Evolutionary conservation across 2,113 vertebrate species (phyloP), one percentile per base, ranked within the genome.

Genomic region (Procavia capensis): DNA sequence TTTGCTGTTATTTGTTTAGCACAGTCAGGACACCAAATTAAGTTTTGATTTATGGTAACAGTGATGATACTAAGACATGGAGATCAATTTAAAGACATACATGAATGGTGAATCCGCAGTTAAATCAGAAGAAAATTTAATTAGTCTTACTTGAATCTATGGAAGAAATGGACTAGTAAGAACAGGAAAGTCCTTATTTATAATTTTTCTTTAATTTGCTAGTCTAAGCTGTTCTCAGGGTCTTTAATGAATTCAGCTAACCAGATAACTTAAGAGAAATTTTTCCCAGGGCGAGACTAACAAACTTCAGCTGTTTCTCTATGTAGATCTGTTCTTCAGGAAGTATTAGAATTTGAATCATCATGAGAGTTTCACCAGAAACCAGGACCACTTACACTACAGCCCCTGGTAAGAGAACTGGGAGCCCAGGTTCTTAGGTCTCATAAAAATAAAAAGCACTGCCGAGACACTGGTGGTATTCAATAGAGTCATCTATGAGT

Each of bases 91-190:
- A 47, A 92, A 89, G 57, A 84, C 63, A 90, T 57, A 76, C 79
- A 82, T 84, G 72, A 43, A 63, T 45, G 13, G 20, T 39, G 47
- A 93, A 66, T 91, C 72, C 6, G 10, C 93, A 95, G 95, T 45
- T 94, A 85, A 95, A 24, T 93, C 68, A 92, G 85, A 89, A 94
- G 75, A 83, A 91, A 97, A 96, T 97, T 85, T 95, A 91, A 94
- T 97, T 96, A 95, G 76, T 78, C 39, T 96, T 96, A 85, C 36
- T 83, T 94, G 34, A 93, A 76, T 84, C 90, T 66, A 59, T 31
- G 25, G 20, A 83, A 88, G 29, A 96, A 88, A 96, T 78, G 63
- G 61, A 90, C 74, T 57, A 59, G 39, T 85, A 70, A 79, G 43
- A 89, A 50, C 41, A 94, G 57, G 54, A 76, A 95, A 45, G 20